Evolutionary conservation across 2,888 invertebrate species (phyloP).

Genomic region (Lithodes maja): DNA sequence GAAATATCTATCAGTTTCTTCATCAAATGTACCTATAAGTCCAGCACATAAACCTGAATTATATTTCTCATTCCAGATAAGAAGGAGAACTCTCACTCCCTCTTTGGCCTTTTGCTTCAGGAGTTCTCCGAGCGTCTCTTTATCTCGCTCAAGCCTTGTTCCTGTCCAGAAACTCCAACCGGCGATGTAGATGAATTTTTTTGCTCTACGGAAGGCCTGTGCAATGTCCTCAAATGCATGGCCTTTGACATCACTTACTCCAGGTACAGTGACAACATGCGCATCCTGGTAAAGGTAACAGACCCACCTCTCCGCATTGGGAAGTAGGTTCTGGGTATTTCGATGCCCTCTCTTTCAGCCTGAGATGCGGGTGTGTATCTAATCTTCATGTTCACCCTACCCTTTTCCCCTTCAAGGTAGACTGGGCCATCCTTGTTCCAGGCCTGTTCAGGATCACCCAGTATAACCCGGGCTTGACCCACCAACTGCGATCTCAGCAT

Average conservation of each 20-base stretch:
- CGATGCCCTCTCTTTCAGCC: slow-evolving; percentile 15
- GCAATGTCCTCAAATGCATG: slow-evolving; percentile 60
- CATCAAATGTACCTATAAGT: slow-evolving; percentile 65
- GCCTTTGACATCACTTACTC: slow-evolving; percentile 9
- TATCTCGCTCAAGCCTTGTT: slow-evolving; percentile 48
- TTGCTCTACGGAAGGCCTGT: slow-evolving; percentile 51
- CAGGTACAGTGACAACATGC: slow-evolving; percentile 52
- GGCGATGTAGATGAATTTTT: slow-evolving; percentile 68
- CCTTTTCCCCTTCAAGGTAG: slow-evolving; percentile 13
- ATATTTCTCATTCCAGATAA: slow-evolving; percentile 68
- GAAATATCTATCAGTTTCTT: slow-evolving; percentile 63
- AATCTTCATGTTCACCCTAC: slow-evolving; percentile 38
- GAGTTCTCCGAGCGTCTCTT: slow-evolving; percentile 62
- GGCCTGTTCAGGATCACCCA: slow-evolving; percentile 16
- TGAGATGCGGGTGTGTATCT: slow-evolving; percentile 35
- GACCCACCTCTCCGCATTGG: slow-evolving; percentile 47
- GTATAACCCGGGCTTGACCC: slow-evolving; percentile 25
- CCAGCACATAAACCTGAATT: slow-evolving; percentile 48
- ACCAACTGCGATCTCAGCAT: slow-evolving; percentile 4
- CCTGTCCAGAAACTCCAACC: slow-evolving; percentile 68
- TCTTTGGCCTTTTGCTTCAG: slow-evolving; percentile 64
- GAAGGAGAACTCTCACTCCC: slow-evolving; percentile 60
- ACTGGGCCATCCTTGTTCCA: slow-evolving; percentile 45
- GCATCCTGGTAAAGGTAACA: slow-evolving; percentile 68
- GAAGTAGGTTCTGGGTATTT: slow-evolving; percentile 61